Conservation (phyloP, 1,140 invertebrate species). For the Danaus melanippus region DNA sequence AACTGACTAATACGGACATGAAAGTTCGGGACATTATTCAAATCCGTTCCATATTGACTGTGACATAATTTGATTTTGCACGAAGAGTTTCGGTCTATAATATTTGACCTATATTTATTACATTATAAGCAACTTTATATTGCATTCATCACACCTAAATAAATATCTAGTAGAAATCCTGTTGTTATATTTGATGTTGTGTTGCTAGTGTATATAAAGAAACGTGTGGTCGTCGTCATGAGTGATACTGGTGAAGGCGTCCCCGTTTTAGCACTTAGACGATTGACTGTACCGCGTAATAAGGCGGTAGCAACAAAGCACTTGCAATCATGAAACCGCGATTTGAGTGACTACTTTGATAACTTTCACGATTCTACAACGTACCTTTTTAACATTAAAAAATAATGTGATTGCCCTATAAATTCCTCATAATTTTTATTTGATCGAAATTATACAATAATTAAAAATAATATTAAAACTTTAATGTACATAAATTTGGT, state of each 20-base stretch:
- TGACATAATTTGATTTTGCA: slow-evolving; percentile 22
- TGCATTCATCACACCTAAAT: no score
- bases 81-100: slow-evolving; percentile 13
- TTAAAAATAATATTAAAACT: no score
- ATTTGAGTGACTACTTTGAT: background rate
- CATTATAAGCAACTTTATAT: no score
- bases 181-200: no score
- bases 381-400: no score
- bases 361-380: no score
- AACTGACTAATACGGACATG: slow-evolving; percentile 22
- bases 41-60: slow-evolving; percentile 11
- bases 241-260: slow-evolving; percentile 18
- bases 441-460: no score
- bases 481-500: no score
- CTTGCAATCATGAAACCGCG: slow-evolving; percentile 3
- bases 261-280: slow-evolving; percentile 43
- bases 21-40: slow-evolving; percentile 28
- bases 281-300: slow-evolving; percentile 33
- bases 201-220: background rate
- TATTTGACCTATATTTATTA: no score
- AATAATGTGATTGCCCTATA: no score
- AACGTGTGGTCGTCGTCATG: slow-evolving; percentile 9
- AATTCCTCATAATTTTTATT: no score
- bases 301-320: slow-evolving; percentile 3
- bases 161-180: no score